Percentiles rank a stretch among this genome's conserved stretches.
Evolutionary conservation across 2,888 invertebrate species (phyloP).

Genomic region (Panopea generosa): DNA sequence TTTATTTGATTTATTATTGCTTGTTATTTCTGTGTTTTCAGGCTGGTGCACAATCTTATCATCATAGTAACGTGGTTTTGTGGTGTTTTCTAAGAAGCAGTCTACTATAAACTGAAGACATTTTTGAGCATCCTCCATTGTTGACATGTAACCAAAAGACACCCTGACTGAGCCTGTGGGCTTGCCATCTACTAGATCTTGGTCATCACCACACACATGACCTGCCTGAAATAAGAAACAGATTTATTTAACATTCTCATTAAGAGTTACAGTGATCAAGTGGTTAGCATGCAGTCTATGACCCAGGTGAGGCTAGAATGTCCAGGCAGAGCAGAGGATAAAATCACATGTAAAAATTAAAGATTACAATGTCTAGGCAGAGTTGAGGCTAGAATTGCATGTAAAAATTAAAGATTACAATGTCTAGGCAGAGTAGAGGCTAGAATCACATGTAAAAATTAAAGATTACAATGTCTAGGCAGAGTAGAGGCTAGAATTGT

Average conservation of each 20-base stretch:
- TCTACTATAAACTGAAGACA: slow-evolving; percentile 91
- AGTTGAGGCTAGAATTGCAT: no score
- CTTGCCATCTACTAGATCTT: slow-evolving; percentile 92
- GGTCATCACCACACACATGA: slow-evolving; percentile 95
- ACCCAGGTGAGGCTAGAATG: no score
- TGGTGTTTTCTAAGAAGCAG: slow-evolving; percentile 88
- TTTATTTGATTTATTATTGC: no score
- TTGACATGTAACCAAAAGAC: slow-evolving; percentile 97
- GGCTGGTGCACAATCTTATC: slow-evolving; percentile 21
- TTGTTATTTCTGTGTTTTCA: not conserved
- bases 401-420: no score
- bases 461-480: no score
- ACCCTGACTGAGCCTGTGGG: slow-evolving; percentile 97
- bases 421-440: no score
- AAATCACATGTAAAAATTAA: no score
- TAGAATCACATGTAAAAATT: no score
- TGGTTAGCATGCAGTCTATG: not conserved
- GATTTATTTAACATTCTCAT: not conserved
- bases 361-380: no score
- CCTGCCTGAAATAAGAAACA: slow-evolving; percentile 86
- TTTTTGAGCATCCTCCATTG: slow-evolving; percentile 89
- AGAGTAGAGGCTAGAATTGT: no score
- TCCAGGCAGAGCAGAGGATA: no score
- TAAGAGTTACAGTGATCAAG: no score
- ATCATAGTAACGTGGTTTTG: slow-evolving; percentile 50